These are phyloP conservation scores for Sebastes alutus DNA, from an alignment of 2,797 vertebrate species.

Conservation along the genomic window DNA sequence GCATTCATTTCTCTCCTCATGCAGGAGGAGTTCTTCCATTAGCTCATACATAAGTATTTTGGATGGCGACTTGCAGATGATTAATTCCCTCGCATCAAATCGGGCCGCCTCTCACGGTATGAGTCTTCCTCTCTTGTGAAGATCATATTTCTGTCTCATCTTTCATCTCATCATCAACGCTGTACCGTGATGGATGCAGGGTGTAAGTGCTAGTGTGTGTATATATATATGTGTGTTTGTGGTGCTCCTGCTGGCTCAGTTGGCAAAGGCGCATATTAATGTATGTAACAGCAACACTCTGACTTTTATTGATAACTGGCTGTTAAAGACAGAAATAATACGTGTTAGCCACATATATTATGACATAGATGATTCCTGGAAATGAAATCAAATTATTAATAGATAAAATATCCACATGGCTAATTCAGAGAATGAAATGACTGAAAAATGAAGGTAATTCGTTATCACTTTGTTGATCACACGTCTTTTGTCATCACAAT, in stretches of 20 bases:
- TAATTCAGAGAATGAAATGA: not conserved
- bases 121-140: slow-evolving; percentile 56
- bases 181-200: slow-evolving; percentile 37
- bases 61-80: slow-evolving; percentile 46
- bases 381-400: not conserved
- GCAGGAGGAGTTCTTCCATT: slow-evolving; percentile 59
- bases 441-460: not conserved
- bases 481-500: not conserved
- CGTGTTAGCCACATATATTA: not conserved
- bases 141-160: slow-evolving; percentile 61
- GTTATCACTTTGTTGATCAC: not conserved
- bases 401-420: not conserved
- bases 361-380: not conserved
- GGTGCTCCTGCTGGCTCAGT: not conserved
- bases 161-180: slow-evolving; percentile 41
- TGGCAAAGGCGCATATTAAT: slow-evolving; percentile 27
- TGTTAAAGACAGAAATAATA: not conserved
- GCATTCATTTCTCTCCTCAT: slow-evolving; percentile 36
- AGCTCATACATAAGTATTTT: slow-evolving; percentile 63
- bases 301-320: not conserved
- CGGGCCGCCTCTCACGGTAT: slow-evolving; percentile 42
- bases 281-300: slow-evolving; percentile 20
- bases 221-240: not conserved
- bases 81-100: slow-evolving; percentile 63
- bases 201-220: slow-evolving; percentile 16